Conservation (phyloP, 1,140 invertebrate genomes). For the Asbolus verrucosus region DNA sequence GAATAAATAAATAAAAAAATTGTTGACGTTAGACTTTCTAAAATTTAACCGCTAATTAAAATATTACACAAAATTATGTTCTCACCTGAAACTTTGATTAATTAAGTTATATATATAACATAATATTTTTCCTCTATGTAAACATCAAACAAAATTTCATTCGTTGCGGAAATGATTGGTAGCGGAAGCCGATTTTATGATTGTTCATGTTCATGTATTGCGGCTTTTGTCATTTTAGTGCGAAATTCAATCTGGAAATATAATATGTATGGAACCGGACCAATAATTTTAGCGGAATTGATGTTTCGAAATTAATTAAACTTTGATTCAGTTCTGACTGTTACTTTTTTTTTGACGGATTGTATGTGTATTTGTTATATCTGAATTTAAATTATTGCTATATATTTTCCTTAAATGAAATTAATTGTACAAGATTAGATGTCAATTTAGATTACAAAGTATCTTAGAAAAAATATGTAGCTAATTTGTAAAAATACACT, state of each 20-base stretch:
- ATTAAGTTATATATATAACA: constrained; percentile 4
- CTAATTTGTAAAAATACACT: too few relatives aligned
- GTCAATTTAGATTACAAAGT: too few relatives aligned
- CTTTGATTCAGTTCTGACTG: not conserved
- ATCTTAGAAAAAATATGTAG: too few relatives aligned
- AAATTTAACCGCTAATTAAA: constrained; percentile 5
- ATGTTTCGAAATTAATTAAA: constrained; percentile 32
- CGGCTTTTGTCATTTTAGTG: constrained; percentile 37
- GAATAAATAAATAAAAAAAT: not conserved
- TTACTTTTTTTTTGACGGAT: not conserved
- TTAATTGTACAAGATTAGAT: too few relatives aligned
- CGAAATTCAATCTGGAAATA: constrained; percentile 27
- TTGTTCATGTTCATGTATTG: constrained; percentile 25
- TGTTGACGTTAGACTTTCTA: not conserved
- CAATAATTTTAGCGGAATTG: constrained; percentile 31
- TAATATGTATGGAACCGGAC: constrained; percentile 9
- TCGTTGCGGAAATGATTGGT: constrained; percentile 16
- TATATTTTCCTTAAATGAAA: too few relatives aligned
- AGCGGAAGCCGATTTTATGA: constrained; percentile 32
- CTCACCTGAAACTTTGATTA: constrained; percentile 18
- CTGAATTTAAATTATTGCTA: too few relatives aligned
- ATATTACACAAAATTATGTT: constrained; percentile 12
- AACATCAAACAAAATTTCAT: not conserved
- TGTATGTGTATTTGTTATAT: not conserved
- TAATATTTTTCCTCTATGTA: constrained; percentile 1